These are phyloP conservation scores for Cyphomyrus plagiostoma DNA, from an alignment of 2,113 vertebrate species.

Conservation along the genomic window DNA sequence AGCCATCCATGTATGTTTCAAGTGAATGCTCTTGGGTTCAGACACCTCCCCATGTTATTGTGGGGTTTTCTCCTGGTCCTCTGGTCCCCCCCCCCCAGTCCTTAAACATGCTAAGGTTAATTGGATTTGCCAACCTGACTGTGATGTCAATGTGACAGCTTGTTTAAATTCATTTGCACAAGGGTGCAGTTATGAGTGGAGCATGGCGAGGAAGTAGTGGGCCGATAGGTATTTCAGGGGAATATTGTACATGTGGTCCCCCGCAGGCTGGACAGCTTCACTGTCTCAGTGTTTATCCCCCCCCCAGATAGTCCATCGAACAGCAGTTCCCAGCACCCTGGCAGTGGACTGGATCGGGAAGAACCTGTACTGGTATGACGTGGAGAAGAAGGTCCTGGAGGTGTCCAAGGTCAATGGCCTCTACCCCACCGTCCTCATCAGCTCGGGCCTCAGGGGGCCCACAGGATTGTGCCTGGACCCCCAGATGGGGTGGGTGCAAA, in stretches of 20 bases:
- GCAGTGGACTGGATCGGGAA: constrained; percentile 86
- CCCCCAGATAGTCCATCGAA: constrained; percentile 73
- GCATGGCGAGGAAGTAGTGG: background rate
- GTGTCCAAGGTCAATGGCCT: constrained; percentile 80
- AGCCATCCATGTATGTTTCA: too few species aligned
- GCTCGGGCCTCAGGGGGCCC: constrained; percentile 69
- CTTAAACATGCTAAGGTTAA: too few species aligned
- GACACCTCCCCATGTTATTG: too few species aligned
- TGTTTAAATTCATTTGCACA: too few species aligned
- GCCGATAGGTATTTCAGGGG: background rate
- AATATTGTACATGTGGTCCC: background rate
- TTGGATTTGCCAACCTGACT: too few species aligned
- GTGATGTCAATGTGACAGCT: too few species aligned
- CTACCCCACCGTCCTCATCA: constrained; percentile 74
- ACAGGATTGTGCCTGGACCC: constrained; percentile 71
- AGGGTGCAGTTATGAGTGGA: background rate
- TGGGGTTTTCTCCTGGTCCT: too few species aligned
- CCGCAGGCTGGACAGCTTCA: background rate
- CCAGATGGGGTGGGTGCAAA: constrained; percentile 62
- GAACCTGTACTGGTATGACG: constrained; percentile 83
- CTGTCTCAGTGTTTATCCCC: background rate
- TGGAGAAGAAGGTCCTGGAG: constrained; percentile 76
- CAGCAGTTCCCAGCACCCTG: constrained; percentile 75
- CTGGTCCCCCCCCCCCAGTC: too few species aligned
- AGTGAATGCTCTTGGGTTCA: too few species aligned